Evolutionary conservation across 2,797 vertebrate genomes (phyloP), one percentile per base, ranked within the genome.

Genomic region (Lutjanus campechanus): DNA sequence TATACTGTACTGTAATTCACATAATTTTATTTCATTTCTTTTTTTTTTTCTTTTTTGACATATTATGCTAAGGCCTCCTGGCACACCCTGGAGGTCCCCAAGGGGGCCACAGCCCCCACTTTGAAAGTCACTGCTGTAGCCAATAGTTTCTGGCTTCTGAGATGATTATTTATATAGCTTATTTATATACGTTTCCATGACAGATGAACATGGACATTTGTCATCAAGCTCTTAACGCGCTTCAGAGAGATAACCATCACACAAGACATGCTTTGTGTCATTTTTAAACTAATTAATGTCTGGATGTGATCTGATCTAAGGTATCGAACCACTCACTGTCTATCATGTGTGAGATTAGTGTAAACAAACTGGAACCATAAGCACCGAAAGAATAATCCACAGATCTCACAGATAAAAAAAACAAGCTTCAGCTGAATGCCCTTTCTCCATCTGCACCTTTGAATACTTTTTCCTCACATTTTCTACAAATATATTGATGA

Each of bases 381-480:
- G 6, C 46, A 20, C 20, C 29, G 50, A 13, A 9, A 44, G 15
- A 77, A 22, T 44, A 53, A 78, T 59, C 36, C 22, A 13, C 11
- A 62, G 17, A 62, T 55, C 12, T 47, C 10, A 60, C 17, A 11
- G 41, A 66, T 25, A 43, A 67, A 51, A 71, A n/a, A 51, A 71
- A n/a, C 17, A 41, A n/a, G 6, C 19, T 36, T 12, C 50, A 41
- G 67, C 17, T 19, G 2, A 4, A 12, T 55, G 4, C 19, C 17
- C 25, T 70, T 66, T 67, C 6, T 58, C 56, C 16, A 67, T 40
- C 51, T 36, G 25, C 40, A 53, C 13, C 9, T 15, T 50, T 11
- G 17, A 36, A 20, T 13, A 36, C 25, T 9, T 46, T 10, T 58
- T 20, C 19, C 3, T 16, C 41, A 40, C 19, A 67, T 16, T 46